Conservation (phyloP, 2,797 vertebrate genomes). For the Harpagifer antarcticus region DNA sequence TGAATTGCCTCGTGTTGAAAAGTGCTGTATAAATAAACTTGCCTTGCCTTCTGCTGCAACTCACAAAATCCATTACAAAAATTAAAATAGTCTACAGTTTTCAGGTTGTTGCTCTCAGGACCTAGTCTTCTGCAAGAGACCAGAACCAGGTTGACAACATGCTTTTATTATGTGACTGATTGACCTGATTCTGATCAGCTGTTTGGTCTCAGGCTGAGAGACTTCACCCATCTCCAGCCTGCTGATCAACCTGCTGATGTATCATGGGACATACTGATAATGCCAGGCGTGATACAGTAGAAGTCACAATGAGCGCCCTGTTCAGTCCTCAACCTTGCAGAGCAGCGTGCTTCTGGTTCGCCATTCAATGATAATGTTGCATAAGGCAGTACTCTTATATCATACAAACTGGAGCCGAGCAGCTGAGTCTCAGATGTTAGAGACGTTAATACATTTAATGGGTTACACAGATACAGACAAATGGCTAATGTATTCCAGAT, state of each 20-base stretch:
- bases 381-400: constrained; percentile 24
- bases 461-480: constrained; percentile 7
- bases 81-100: too few species aligned
- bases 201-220: too few species aligned
- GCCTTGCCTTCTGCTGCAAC: too few species aligned
- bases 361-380: constrained; percentile 22
- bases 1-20: too few species aligned
- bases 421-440: constrained; percentile 46
- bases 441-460: not conserved
- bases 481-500: constrained; percentile 13
- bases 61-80: too few species aligned
- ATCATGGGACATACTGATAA: constrained; percentile 46
- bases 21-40: too few species aligned
- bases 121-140: too few species aligned
- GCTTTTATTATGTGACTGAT: too few species aligned
- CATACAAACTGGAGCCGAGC: not conserved
- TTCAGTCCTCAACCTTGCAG: constrained; percentile 38
- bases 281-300: constrained; percentile 25
- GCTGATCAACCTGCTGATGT: constrained; percentile 14
- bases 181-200: too few species aligned
- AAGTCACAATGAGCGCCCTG: constrained; percentile 38
- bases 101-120: too few species aligned
- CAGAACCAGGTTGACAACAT: too few species aligned
- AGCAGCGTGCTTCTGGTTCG: constrained; percentile 17
- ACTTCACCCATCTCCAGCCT: not conserved